phyloP scores from a whole-genome alignment of 2,888 invertebrate species.

The Stenoptilia bipunctidactyla region DNA sequence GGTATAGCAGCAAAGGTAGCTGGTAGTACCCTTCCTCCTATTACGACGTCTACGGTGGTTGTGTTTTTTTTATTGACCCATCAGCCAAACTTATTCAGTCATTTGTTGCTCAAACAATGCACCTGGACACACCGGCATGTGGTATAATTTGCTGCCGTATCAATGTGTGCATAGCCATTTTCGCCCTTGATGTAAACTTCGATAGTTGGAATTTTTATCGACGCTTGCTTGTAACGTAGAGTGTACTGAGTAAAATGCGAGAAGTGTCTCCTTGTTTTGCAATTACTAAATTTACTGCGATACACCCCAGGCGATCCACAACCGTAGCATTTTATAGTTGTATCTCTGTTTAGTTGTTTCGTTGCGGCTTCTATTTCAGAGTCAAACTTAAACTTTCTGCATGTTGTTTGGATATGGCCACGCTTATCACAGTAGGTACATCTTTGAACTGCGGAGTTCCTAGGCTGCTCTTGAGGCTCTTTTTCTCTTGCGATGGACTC shows the following conservation, averaged over 20 bases:
- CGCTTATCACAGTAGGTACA: no score
- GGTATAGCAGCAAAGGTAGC: no score
- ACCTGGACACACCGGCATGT: no score
- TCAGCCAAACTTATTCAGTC: no score
- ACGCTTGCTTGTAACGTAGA: constrained; percentile 2
- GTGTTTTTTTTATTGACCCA: no score
- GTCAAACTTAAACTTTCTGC: not conserved
- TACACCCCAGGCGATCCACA: constrained; percentile 16
- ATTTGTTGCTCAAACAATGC: no score
- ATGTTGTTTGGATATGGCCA: not conserved
- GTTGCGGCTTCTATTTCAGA: not conserved
- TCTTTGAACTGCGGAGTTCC: no score
- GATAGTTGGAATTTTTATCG: constrained; percentile 12
- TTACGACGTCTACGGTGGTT: no score
- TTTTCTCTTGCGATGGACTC: constrained; percentile 6
- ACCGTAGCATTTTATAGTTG: constrained; percentile 13
- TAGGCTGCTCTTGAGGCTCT: not conserved
- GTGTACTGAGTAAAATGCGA: constrained; percentile 4
- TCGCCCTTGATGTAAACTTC: constrained; percentile 9
- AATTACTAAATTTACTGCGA: constrained; percentile 12
- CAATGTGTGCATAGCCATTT: no score
- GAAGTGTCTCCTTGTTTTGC: constrained; percentile 9
- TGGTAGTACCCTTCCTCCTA: no score
- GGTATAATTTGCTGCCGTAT: no score
- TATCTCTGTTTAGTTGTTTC: no score